Evolutionary conservation across 2,113 vertebrate species (phyloP).

Genomic region (Synchiropus splendidus): DNA sequence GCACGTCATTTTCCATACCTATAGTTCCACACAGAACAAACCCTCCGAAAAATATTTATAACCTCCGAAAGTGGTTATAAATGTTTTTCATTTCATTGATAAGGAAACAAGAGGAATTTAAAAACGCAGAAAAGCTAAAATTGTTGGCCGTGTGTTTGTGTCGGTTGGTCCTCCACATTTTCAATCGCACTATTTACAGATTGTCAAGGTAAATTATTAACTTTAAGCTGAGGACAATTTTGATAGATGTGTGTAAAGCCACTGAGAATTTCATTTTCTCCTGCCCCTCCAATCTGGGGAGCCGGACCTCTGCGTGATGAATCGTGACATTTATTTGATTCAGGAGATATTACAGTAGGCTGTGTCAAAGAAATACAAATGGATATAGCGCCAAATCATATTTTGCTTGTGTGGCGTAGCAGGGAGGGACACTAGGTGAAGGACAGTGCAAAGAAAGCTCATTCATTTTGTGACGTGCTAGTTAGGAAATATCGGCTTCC

Average conservation of each 20-base stretch:
- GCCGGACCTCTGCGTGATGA: conserved; percentile 42
- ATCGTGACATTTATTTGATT: conserved; percentile 66
- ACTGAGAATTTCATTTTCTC: conserved; percentile 50
- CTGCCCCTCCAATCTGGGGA: conserved; percentile 42
- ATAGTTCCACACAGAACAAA: too few relatives aligned
- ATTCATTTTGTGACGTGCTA: too few relatives aligned
- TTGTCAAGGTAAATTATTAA: conserved; percentile 22
- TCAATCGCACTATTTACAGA: not conserved
- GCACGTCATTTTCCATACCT: too few relatives aligned
- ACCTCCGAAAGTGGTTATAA: too few relatives aligned
- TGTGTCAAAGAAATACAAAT: conserved; percentile 64
- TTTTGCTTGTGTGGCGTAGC: conserved; percentile 51
- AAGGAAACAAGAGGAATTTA: too few relatives aligned
- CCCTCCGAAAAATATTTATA: too few relatives aligned
- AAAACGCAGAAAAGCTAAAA: too few relatives aligned
- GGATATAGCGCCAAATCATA: conserved; percentile 53
- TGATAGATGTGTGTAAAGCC: conserved; percentile 53
- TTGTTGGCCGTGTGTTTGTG: too few relatives aligned
- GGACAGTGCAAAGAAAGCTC: too few relatives aligned
- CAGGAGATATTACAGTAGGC: conserved; percentile 56
- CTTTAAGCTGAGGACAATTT: conserved; percentile 28
- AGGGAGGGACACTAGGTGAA: conserved; percentile 21
- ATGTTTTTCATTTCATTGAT: too few relatives aligned
- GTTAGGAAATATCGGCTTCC: too few relatives aligned
- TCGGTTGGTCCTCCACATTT: too few relatives aligned